Conservation (phyloP, 2,113 vertebrate species). For the Petrocephalus zakoni region DNA sequence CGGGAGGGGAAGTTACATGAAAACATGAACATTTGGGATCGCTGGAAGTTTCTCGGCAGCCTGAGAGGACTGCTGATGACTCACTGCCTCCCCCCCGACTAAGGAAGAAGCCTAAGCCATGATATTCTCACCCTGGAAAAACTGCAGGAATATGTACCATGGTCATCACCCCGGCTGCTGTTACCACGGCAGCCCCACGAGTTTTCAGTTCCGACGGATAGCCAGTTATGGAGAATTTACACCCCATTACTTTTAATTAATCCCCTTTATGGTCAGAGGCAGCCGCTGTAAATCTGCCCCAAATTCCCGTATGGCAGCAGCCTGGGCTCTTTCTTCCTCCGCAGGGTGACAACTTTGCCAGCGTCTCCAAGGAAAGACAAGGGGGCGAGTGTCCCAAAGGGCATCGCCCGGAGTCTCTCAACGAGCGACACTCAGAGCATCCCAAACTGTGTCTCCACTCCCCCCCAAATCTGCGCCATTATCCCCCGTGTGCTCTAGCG, state of each 20-base stretch:
- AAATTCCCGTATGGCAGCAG: neutral
- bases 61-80: neutral
- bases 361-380: neutral
- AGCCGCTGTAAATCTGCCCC: slow-evolving; percentile 24
- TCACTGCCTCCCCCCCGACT: neutral
- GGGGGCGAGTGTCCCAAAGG: neutral
- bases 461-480: neutral
- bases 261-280: slow-evolving; percentile 22
- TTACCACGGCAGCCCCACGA: neutral
- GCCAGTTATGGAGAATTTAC: slow-evolving; percentile 16
- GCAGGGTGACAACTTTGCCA: neutral
- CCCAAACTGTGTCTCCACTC: neutral
- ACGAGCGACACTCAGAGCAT: neutral
- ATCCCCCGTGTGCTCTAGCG: neutral
- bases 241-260: slow-evolving; percentile 28
- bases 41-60: neutral
- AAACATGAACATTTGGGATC: neutral
- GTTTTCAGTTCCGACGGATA: slow-evolving; percentile 8
- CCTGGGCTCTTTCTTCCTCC: neutral
- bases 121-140: neutral
- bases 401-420: neutral
- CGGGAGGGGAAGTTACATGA: neutral
- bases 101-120: neutral
- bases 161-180: neutral
- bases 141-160: neutral